Evolutionary conservation across 2,797 vertebrate genomes (phyloP).

Genomic region (Petrocephalus schoutedeni): DNA sequence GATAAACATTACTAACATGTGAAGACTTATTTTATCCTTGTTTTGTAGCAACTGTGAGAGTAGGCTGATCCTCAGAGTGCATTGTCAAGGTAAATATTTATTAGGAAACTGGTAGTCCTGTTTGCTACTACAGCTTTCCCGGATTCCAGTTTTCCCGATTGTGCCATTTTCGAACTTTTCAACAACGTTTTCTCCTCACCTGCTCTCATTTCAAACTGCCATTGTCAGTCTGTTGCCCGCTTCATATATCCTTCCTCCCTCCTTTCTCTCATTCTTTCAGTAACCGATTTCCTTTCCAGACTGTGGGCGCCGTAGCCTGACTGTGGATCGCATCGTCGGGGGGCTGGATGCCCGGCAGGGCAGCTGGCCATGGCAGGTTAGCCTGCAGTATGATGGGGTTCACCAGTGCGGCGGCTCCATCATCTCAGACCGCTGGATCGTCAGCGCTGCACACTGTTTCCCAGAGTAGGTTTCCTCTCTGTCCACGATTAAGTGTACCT

Average conservation of each 20-base stretch:
- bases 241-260: background rate
- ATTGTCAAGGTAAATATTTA: conserved; percentile 76
- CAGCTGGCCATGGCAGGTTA: conserved; percentile 87
- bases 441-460: conserved; percentile 86
- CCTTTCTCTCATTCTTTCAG: background rate
- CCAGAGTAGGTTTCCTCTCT: conserved; percentile 65
- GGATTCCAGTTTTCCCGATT: background rate
- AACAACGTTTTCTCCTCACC: background rate
- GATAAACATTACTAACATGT: background rate
- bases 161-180: background rate
- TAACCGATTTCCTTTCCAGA: conserved; percentile 50
- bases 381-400: conserved; percentile 76
- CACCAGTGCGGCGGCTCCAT: conserved; percentile 87
- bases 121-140: background rate
- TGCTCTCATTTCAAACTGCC: conserved; percentile 5
- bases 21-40: conserved; percentile 15
- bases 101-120: background rate
- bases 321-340: conserved; percentile 80
- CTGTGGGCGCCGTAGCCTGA: conserved; percentile 78
- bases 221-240: conserved; percentile 20
- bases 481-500: background rate
- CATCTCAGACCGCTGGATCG: conserved; percentile 80
- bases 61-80: conserved; percentile 69
- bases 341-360: conserved; percentile 77
- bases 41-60: conserved; percentile 75